These are phyloP conservation scores for Petrocephalus zakoni DNA, from an alignment of 2,113 vertebrate genomes.

Conservation along the genomic window DNA sequence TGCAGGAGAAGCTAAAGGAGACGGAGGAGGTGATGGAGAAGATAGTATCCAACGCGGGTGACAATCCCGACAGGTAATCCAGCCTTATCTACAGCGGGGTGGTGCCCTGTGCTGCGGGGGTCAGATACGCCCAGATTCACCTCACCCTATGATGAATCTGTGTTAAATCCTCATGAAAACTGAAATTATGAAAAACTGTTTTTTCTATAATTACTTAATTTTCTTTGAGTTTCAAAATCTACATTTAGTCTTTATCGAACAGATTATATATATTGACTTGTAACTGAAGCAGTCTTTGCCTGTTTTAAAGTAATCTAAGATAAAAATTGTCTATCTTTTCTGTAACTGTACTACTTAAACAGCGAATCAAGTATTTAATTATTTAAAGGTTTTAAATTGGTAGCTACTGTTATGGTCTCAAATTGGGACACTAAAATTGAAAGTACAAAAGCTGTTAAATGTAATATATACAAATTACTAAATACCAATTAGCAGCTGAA, in stretches of 20 bases:
- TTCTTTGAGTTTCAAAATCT: not conserved
- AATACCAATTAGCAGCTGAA: not conserved
- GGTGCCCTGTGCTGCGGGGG: not conserved
- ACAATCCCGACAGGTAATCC: conserved; percentile 70
- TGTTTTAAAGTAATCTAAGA: not conserved
- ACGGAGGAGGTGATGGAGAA: conserved; percentile 93
- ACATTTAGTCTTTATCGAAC: not conserved
- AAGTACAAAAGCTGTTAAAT: not conserved
- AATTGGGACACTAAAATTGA: not conserved
- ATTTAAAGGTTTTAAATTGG: not conserved
- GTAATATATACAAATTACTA: not conserved
- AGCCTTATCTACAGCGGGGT: not conserved
- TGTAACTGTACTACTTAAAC: not conserved
- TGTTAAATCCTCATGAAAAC: not conserved
- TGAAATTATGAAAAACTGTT: not conserved
- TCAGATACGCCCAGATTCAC: not conserved
- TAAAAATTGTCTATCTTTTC: not conserved
- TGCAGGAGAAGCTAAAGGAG: conserved; percentile 87
- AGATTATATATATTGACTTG: not conserved
- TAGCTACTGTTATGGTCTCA: not conserved
- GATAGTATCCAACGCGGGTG: conserved; percentile 75
- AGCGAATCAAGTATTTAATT: not conserved
- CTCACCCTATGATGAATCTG: not conserved
- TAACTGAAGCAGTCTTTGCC: not conserved
- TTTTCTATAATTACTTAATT: not conserved